A percentile compares a stretch with the other conserved stretches of the same genome.
Conservation (phyloP, 2,113 vertebrate genomes). For the Triplophysa rosa region DNA sequence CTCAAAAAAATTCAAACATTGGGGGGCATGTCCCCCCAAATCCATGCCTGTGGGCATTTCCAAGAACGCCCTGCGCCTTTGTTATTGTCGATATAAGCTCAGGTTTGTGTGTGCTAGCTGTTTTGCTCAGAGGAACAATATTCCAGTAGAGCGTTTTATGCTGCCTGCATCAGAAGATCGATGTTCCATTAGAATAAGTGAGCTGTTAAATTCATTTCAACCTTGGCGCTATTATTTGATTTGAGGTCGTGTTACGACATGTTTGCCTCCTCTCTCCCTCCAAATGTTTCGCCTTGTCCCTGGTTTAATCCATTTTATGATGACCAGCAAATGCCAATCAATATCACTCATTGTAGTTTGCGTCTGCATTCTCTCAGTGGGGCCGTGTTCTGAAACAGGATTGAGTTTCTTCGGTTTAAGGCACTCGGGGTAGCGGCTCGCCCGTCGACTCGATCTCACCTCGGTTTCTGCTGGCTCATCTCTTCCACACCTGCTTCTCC, state of each 20-base stretch:
- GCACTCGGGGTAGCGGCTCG: background rate
- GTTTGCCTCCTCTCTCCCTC: slow-evolving; percentile 41
- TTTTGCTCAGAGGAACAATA: slow-evolving; percentile 36
- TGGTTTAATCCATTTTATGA: slow-evolving; percentile 50
- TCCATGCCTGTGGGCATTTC: slow-evolving; percentile 5
- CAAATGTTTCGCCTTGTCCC: slow-evolving; percentile 23
- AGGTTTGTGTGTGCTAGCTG: background rate
- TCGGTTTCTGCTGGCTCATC: slow-evolving; percentile 29
- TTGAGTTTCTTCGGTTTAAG: slow-evolving; percentile 1
- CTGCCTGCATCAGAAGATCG: slow-evolving; percentile 35
- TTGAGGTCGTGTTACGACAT: slow-evolving; percentile 45
- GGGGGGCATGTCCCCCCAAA: background rate
- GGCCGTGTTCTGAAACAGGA: background rate
- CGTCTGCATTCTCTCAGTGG: slow-evolving; percentile 12
- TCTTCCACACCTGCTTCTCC: slow-evolving; percentile 43
- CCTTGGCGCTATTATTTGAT: slow-evolving; percentile 49
- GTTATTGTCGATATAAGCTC: background rate
- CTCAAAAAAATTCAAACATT: too few species aligned
- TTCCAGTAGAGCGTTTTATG: slow-evolving; percentile 35
- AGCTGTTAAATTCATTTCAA: slow-evolving; percentile 48
- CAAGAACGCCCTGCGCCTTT: background rate
- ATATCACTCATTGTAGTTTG: slow-evolving; percentile 17
- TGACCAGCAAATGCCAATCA: slow-evolving; percentile 54
- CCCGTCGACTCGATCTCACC: slow-evolving; percentile 17
- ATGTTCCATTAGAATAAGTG: slow-evolving; percentile 48